Evolutionary conservation across 2,113 vertebrate species (phyloP).

Genomic region (Nipponia nippon): DNA sequence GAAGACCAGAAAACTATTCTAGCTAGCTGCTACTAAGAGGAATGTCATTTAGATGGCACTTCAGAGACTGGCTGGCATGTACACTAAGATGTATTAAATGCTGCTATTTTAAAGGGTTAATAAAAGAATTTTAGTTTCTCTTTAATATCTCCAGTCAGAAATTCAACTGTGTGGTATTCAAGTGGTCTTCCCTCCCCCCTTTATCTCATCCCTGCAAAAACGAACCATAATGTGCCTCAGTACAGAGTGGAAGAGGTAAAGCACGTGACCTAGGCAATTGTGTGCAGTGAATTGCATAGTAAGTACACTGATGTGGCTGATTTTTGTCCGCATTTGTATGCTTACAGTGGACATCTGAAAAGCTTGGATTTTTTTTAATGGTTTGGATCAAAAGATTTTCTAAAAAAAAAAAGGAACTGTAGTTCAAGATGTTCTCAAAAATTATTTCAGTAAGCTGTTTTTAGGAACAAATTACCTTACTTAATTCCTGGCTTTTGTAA

Average conservation of each 20-base stretch:
- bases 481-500: background rate
- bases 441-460: background rate
- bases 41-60: background rate
- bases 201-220: background rate
- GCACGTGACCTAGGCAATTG: background rate
- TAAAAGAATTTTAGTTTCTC: background rate
- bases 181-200: background rate
- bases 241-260: background rate
- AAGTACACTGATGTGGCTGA: background rate
- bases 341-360: background rate
- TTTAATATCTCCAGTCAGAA: background rate
- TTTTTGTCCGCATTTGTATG: background rate
- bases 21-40: background rate
- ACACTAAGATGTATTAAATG: accelerated
- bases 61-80: background rate
- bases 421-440: background rate
- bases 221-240: background rate
- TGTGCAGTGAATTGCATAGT: background rate
- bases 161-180: background rate
- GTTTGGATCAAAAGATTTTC: background rate
- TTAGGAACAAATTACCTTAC: background rate
- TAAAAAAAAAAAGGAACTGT: background rate
- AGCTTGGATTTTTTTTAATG: background rate
- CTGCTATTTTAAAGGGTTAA: background rate
- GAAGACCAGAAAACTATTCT: background rate